Percentiles rank a stretch among this genome's conserved stretches.
Evolutionary conservation across 2,113 vertebrate genomes (phyloP).

Genomic region (Gasterosteus nipponicus): DNA sequence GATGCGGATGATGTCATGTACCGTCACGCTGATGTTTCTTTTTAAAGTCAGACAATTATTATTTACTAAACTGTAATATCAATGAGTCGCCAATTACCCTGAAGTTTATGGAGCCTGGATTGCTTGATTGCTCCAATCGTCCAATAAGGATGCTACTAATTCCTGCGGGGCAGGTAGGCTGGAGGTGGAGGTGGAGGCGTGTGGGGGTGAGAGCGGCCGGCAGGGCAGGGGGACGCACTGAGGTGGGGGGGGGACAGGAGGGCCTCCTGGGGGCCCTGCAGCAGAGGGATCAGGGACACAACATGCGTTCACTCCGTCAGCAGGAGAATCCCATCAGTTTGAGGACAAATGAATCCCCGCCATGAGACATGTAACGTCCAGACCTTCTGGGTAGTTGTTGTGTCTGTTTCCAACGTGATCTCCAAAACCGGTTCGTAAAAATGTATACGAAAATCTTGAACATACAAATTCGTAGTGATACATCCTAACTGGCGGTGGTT

Average conservation of each 20-base stretch:
- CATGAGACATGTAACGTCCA: too few species aligned
- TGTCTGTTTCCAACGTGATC: too few species aligned
- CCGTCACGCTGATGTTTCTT: background rate
- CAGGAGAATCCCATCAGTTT: too few species aligned
- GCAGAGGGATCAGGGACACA: background rate
- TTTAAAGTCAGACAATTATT: background rate
- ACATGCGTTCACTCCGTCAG: too few species aligned
- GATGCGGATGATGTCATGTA: background rate
- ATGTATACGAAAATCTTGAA: too few species aligned
- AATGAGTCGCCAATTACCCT: background rate
- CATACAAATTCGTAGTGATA: too few species aligned
- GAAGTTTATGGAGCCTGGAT: background rate
- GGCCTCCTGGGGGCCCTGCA: background rate
- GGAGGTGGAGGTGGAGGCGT: background rate
- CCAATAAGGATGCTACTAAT: background rate
- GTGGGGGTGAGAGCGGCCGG: background rate
- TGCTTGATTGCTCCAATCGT: background rate
- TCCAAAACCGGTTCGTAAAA: too few species aligned
- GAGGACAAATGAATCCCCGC: too few species aligned
- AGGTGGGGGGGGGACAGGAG: background rate
- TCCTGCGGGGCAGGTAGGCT: background rate
- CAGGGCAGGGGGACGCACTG: background rate
- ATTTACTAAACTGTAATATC: background rate
- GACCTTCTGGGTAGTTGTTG: too few species aligned
- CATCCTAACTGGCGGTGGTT: too few species aligned